phyloP scores from a whole-genome alignment of 2,797 vertebrate species.

The Menidia menidia region DNA sequence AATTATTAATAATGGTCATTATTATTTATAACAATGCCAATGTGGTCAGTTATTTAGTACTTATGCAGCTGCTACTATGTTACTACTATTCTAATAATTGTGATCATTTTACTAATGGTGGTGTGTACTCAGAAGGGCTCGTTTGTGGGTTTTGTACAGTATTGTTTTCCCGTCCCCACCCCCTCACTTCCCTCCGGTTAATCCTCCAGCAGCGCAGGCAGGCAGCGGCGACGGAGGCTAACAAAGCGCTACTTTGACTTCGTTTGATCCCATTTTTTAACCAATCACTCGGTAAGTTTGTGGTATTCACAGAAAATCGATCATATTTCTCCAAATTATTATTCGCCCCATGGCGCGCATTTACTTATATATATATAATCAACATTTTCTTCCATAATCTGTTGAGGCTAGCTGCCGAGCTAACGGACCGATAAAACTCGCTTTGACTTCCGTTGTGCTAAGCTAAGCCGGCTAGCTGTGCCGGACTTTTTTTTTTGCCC shows the following conservation, averaged over 20 bases:
- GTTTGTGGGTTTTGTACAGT: not conserved
- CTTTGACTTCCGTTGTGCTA: slow-evolving; percentile 72
- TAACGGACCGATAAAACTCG: slow-evolving; percentile 52
- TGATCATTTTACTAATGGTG: not conserved
- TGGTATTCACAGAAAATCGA: accelerated
- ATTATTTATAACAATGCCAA: too few relatives aligned
- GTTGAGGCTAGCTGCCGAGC: slow-evolving; percentile 51
- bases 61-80: too few relatives aligned
- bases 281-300: slow-evolving; percentile 58
- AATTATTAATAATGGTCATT: too few relatives aligned
- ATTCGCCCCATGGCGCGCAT: not conserved
- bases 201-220: slow-evolving; percentile 62
- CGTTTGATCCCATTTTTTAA: slow-evolving; percentile 47
- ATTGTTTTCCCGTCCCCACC: slow-evolving; percentile 52
- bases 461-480: slow-evolving; percentile 49
- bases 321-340: not conserved
- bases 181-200: slow-evolving; percentile 69
- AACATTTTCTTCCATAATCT: slow-evolving; percentile 30
- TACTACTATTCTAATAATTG: accelerated
- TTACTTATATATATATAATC: not conserved
- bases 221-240: slow-evolving; percentile 64
- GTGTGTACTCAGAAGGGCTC: not conserved
- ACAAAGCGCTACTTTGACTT: slow-evolving; percentile 64
- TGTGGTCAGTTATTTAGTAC: too few relatives aligned
- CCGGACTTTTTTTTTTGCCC: slow-evolving; percentile 29